Conservation (phyloP, 2,797 vertebrate species). For the Pristis pectinata region DNA sequence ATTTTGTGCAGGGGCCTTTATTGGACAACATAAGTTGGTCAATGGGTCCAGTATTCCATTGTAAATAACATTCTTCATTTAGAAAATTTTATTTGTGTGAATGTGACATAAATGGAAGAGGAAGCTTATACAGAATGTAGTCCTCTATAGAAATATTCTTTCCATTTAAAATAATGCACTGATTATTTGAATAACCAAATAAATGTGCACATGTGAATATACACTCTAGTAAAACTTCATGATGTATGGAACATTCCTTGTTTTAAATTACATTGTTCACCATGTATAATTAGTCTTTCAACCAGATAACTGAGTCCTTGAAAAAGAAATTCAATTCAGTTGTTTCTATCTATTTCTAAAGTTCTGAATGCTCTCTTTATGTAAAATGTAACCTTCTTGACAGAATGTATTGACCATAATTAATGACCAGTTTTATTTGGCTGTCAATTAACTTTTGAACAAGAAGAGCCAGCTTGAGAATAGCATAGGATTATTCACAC, state of each 20-base stretch:
- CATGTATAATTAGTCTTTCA: neutral
- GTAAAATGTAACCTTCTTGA: conserved; percentile 13
- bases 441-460: neutral
- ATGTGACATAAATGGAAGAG: neutral
- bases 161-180: neutral
- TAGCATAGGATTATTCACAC: neutral
- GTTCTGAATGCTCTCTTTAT: neutral
- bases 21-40: neutral
- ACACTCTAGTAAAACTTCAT: neutral
- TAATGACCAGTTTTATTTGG: conserved; percentile 1
- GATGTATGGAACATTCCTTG: neutral
- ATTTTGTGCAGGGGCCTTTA: neutral
- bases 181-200: neutral
- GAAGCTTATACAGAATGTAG: neutral
- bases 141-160: neutral
- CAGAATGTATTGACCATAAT: neutral
- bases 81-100: neutral
- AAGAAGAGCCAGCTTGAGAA: neutral
- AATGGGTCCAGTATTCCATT: neutral
- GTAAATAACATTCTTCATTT: neutral
- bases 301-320: neutral
- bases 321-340: neutral
- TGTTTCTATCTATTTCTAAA: neutral
- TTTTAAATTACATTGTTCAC: neutral
- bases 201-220: neutral